Evolutionary conservation across 2,888 invertebrate genomes (phyloP).

Genomic region (Drosophila birchii): DNA sequence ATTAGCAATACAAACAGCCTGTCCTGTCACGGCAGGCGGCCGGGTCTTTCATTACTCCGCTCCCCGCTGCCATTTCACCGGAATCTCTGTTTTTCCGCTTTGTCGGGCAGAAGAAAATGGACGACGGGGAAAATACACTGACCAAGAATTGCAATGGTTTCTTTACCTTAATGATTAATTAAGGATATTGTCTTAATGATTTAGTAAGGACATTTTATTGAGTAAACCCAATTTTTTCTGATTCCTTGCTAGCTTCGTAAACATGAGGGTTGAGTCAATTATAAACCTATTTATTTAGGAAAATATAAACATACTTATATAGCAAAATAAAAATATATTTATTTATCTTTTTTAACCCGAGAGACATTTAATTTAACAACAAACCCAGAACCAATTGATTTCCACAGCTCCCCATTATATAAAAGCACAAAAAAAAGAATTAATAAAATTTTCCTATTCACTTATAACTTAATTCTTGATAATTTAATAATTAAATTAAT

Average conservation of each 20-base stretch:
- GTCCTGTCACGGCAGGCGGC: constrained; percentile 22
- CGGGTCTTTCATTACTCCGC: constrained; percentile 12
- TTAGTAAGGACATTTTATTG: background rate
- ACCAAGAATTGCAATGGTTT: background rate
- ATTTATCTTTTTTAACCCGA: too few species aligned
- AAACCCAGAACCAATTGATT: background rate
- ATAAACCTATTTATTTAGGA: background rate
- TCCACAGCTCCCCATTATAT: background rate
- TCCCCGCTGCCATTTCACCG: constrained; percentile 7
- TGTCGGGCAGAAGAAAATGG: constrained; percentile 27
- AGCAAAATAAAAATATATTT: background rate
- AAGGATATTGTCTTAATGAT: background rate
- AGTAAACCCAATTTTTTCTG: background rate
- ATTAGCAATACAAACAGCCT: constrained; percentile 69
- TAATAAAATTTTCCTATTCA: background rate
- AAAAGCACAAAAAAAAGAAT: background rate
- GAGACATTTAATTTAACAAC: too few species aligned
- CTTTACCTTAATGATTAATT: background rate
- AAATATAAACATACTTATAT: background rate
- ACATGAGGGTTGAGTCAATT: background rate
- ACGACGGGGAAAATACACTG: constrained; percentile 2
- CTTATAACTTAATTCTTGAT: background rate
- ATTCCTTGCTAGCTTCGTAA: background rate
- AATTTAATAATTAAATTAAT: constrained; percentile 1
- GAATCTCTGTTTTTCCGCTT: constrained; percentile 18